These are phyloP conservation scores for Stictocephala bisonia DNA, from an alignment of 2,888 invertebrate species.

Conservation along the genomic window DNA sequence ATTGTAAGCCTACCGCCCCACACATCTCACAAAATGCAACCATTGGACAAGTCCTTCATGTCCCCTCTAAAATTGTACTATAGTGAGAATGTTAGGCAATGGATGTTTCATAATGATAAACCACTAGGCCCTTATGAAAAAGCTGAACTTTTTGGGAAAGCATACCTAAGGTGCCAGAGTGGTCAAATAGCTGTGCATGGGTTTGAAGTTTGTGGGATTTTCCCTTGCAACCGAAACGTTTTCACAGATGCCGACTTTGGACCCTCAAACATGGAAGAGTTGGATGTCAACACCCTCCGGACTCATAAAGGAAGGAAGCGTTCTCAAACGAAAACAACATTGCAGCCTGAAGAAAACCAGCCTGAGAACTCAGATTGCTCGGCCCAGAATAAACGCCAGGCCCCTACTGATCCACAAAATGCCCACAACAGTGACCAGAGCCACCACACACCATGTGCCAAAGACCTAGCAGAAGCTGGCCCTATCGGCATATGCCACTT, in stretches of 20 bases:
- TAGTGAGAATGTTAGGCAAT: conserved; percentile 58
- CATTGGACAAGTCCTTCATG: conserved; percentile 48
- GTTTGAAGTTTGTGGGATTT: conserved; percentile 57
- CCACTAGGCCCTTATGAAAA: conserved; percentile 54
- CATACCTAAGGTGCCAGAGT: conserved; percentile 58
- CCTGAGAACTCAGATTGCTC: too few species aligned
- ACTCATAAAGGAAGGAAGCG: not conserved
- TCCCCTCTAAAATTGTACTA: conserved; percentile 43
- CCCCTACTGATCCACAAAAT: too few species aligned
- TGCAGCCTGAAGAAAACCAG: too few species aligned
- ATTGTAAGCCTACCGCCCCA: conserved; percentile 49
- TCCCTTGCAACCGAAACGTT: conserved; percentile 57
- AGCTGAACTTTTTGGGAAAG: conserved; percentile 55
- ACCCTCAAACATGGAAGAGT: not conserved
- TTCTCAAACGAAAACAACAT: not conserved
- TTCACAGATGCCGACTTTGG: conserved; percentile 47
- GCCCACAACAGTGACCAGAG: too few species aligned
- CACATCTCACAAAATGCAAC: conserved; percentile 46
- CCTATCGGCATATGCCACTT: too few species aligned
- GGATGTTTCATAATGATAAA: conserved; percentile 57
- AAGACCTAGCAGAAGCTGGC: conserved; percentile 22
- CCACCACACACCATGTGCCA: conserved; percentile 6
- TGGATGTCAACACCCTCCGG: not conserved
- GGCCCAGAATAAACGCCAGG: too few species aligned
- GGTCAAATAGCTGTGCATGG: conserved; percentile 54